phyloP scores from a whole-genome alignment of 2,888 invertebrate species.

The Sclerodermus sp. region DNA sequence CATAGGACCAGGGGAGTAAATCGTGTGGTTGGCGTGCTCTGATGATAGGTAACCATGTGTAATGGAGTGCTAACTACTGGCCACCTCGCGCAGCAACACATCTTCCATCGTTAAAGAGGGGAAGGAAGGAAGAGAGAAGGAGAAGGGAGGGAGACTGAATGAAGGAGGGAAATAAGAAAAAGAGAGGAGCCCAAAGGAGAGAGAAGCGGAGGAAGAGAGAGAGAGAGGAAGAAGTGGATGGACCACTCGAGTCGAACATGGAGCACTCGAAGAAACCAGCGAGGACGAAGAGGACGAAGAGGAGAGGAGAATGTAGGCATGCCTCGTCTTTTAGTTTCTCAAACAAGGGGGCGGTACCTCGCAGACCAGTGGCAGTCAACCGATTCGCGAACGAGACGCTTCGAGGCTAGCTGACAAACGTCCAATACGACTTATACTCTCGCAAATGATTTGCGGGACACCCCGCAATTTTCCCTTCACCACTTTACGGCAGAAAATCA shows the following conservation, averaged over 20 bases:
- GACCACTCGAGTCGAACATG: neutral
- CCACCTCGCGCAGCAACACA: slow-evolving; percentile 46
- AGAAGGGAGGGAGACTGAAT: slow-evolving; percentile 6
- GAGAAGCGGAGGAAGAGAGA: neutral
- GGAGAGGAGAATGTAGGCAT: slow-evolving; percentile 27
- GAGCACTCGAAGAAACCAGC: slow-evolving; percentile 16
- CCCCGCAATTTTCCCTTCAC: no score
- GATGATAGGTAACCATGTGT: slow-evolving; percentile 55
- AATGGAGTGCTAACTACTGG: slow-evolving; percentile 54
- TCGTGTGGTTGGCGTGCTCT: slow-evolving; percentile 43
- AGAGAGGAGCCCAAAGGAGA: slow-evolving; percentile 6
- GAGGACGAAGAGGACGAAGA: slow-evolving; percentile 11
- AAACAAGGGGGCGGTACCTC: slow-evolving; percentile 49
- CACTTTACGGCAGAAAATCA: no score
- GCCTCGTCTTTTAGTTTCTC: slow-evolving; percentile 45
- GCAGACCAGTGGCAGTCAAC: slow-evolving; percentile 51
- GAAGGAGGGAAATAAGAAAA: slow-evolving; percentile 7
- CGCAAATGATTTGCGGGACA: no score
- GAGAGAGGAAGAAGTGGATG: neutral
- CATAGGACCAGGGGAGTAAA: slow-evolving; percentile 37
- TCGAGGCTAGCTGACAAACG: neutral
- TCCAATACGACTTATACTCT: no score
- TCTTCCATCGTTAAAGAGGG: slow-evolving; percentile 15
- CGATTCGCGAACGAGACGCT: slow-evolving; percentile 9
- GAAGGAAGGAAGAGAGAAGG: neutral